phyloP scores from a whole-genome alignment of 1,140 invertebrate genomes.

The Marisa cornuarietis region DNA sequence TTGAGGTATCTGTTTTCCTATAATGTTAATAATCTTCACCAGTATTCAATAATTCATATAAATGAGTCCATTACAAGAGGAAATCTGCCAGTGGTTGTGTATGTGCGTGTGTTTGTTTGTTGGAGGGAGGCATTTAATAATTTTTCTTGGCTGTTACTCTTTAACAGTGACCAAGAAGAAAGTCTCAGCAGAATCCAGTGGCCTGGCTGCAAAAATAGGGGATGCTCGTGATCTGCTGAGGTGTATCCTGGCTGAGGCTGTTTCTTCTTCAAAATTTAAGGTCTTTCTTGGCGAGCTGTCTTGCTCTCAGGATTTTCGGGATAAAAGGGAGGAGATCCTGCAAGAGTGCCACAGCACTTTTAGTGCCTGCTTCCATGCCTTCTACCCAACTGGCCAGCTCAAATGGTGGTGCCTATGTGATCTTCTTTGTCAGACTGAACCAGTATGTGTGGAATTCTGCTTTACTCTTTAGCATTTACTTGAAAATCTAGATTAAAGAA shows the following conservation, averaged over 20 bases:
- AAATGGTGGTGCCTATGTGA: constrained; percentile 94
- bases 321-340: constrained; percentile 72
- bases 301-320: constrained; percentile 33
- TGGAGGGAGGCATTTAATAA: constrained; percentile 4
- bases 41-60: too few relatives aligned
- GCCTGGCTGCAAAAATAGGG: constrained; percentile 84
- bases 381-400: constrained; percentile 91
- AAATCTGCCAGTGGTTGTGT: too few relatives aligned
- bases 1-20: too few relatives aligned
- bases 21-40: too few relatives aligned
- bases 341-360: constrained; percentile 92
- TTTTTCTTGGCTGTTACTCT: constrained; percentile 24
- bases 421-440: constrained; percentile 79
- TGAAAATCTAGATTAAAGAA: too few relatives aligned
- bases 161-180: constrained; percentile 48
- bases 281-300: constrained; percentile 48
- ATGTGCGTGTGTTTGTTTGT: too few relatives aligned
- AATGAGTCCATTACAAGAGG: too few relatives aligned
- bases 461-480: too few relatives aligned
- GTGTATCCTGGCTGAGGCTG: constrained; percentile 80
- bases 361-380: constrained; percentile 91
- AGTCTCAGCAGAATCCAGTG: constrained; percentile 55
- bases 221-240: constrained; percentile 85
- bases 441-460: constrained; percentile 69
- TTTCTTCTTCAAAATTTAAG: constrained; percentile 45